Conservation (phyloP, 2,113 vertebrate species). For the Heterotilapia buettikoferi region DNA sequence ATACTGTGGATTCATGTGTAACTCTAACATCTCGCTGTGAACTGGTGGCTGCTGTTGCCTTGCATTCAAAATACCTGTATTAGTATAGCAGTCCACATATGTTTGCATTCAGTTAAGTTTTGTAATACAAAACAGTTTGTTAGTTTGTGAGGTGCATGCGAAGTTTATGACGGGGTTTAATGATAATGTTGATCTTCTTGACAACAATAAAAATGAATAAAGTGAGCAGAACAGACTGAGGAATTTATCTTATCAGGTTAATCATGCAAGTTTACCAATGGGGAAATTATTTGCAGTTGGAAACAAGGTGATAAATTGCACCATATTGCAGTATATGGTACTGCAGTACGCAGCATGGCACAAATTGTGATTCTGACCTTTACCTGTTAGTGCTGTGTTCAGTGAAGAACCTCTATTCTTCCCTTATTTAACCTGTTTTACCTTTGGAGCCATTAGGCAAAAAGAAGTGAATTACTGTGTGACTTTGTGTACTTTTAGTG, state of each 20-base stretch:
- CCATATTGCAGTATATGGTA: background rate
- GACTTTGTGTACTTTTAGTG: background rate
- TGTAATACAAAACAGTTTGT: background rate
- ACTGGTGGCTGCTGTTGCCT: background rate
- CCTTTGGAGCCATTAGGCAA: conserved; percentile 23
- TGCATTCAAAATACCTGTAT: background rate
- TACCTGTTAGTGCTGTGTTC: background rate
- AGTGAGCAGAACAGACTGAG: background rate
- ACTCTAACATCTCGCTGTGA: background rate
- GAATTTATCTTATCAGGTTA: background rate
- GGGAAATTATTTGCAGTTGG: background rate
- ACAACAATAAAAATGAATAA: background rate
- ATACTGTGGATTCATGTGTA: background rate
- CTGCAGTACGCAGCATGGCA: background rate
- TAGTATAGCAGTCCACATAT: background rate
- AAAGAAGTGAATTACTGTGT: background rate
- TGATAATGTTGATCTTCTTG: background rate
- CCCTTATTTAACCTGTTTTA: conserved; percentile 48
- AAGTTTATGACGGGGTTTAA: background rate
- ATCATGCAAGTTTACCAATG: background rate
- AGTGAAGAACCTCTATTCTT: conserved; percentile 28
- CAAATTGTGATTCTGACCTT: background rate
- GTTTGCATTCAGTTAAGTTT: background rate
- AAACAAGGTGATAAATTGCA: background rate
- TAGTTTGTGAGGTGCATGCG: background rate